Conservation (phyloP, 2,888 invertebrate genomes). For the Spodoptera exigua region DNA sequence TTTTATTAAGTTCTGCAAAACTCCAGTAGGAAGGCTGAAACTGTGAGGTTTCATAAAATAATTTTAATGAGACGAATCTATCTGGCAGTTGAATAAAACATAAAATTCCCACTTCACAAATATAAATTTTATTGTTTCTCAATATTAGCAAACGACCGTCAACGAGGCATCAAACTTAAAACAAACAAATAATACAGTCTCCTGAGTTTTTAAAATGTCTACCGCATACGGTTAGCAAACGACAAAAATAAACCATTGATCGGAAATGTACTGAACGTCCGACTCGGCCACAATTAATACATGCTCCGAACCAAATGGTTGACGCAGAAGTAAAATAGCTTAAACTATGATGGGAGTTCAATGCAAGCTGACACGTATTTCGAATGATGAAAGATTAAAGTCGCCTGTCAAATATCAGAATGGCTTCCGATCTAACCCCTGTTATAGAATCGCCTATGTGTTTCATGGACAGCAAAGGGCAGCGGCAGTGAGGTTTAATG, state of each 20-base stretch:
- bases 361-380: conserved; percentile 66
- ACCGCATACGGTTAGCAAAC: conserved; percentile 14
- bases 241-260: conserved; percentile 51
- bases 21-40: conserved; percentile 37
- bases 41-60: conserved; percentile 23
- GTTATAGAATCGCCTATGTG: conserved; percentile 71
- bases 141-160: neutral
- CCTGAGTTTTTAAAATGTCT: conserved; percentile 14
- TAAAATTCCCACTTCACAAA: conserved; percentile 3
- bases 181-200: conserved; percentile 18
- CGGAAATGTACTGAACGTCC: conserved; percentile 56
- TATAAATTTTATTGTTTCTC: conserved; percentile 4
- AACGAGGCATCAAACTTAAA: conserved; percentile 3
- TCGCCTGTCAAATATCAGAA: conserved; percentile 59
- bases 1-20: conserved; percentile 46
- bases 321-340: conserved; percentile 58
- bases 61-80: conserved; percentile 23
- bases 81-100: neutral
- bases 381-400: conserved; percentile 59
- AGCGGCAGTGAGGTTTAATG: conserved; percentile 79
- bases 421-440: conserved; percentile 75
- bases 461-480: conserved; percentile 73
- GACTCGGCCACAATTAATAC: conserved; percentile 77
- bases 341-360: conserved; percentile 54
- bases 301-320: conserved; percentile 72